These are phyloP conservation scores for Echiichthys vipera DNA, from an alignment of 2,797 vertebrate species.

Conservation along the genomic window DNA sequence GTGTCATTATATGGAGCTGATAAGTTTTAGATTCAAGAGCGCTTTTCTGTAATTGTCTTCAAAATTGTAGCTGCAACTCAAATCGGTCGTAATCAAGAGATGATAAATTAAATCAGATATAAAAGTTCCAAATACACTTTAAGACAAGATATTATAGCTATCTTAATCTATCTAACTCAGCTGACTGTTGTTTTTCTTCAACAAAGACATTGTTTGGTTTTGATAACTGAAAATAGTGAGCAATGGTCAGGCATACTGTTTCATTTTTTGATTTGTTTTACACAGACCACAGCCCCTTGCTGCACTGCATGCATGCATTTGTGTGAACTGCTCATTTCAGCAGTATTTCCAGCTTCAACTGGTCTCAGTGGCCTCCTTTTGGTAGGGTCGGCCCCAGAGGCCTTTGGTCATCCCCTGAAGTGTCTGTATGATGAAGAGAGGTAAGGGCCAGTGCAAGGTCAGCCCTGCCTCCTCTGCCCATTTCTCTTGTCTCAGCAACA, in stretches of 20 bases:
- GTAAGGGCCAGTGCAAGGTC: slow-evolving; percentile 68
- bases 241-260: slow-evolving; percentile 5
- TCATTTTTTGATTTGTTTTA: slow-evolving; percentile 15
- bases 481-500: slow-evolving; percentile 51
- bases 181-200: not conserved
- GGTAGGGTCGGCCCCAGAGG: slow-evolving; percentile 42
- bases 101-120: not conserved
- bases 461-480: slow-evolving; percentile 40
- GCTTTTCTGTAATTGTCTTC: not conserved
- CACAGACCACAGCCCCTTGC: slow-evolving; percentile 11
- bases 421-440: slow-evolving; percentile 69
- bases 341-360: slow-evolving; percentile 48
- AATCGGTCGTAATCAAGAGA: not conserved
- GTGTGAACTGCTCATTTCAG: slow-evolving; percentile 35
- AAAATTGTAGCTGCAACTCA: not conserved
- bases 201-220: not conserved
- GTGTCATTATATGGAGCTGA: not conserved
- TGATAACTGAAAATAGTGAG: not conserved
- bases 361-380: slow-evolving; percentile 41
- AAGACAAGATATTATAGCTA: no score
- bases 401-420: slow-evolving; percentile 52
- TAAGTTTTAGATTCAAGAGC: slow-evolving; percentile 1
- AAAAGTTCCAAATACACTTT: not conserved
- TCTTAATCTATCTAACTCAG: no score
- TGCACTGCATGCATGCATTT: slow-evolving; percentile 37